Evolutionary conservation across 2,888 invertebrate species (phyloP), one percentile per base, ranked within the genome.

Genomic region (Coenonympha glycerion): DNA sequence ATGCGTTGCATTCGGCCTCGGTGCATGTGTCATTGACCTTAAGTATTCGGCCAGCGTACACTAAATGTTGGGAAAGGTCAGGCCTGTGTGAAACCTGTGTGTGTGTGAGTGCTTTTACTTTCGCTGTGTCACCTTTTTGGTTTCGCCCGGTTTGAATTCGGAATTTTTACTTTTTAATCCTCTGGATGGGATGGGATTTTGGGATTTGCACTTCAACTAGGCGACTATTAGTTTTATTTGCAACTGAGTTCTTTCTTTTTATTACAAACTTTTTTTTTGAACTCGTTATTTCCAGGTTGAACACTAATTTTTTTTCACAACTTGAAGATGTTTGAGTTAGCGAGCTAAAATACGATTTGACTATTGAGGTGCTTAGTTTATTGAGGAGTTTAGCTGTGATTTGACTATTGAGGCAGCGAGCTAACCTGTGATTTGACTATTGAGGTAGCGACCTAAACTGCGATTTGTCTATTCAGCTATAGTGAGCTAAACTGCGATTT

Each of bases 21-120:
- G 63, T 63, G 63, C 61, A 56, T 49, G 70, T 69, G 79, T 79
- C 81, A 72, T 66, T 69, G 82, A 77, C 78, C 83, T 64, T 68
- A 63, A 65, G 77, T 76, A 76, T 86, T 84, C 79, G 85, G 81
- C 72, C 76, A 75, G 65, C 73, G 73, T 66, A 72, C 72, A 77
- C 76, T 75, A 66, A 37, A 66, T 75, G 59, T 85, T 86, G 83
- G 67, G 82, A 77, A 85, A 86, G 86, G 86, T 86, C 85, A 86
- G 79, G 75, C 68, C 64, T 75, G 73, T 71, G 64, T 63, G 66
- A 63, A 67, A 62, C 57, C 45, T 55, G 59, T 59, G 56, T 49
- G 58, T 58, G 65, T 69, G 65, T 68, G 66, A 50, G 62, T 68
- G 75, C 78, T 84, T 80, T 84, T 83, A 83, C 84, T 85, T 84